phyloP scores from a whole-genome alignment of 2,888 invertebrate species.

The Cerceris rybyensis region DNA sequence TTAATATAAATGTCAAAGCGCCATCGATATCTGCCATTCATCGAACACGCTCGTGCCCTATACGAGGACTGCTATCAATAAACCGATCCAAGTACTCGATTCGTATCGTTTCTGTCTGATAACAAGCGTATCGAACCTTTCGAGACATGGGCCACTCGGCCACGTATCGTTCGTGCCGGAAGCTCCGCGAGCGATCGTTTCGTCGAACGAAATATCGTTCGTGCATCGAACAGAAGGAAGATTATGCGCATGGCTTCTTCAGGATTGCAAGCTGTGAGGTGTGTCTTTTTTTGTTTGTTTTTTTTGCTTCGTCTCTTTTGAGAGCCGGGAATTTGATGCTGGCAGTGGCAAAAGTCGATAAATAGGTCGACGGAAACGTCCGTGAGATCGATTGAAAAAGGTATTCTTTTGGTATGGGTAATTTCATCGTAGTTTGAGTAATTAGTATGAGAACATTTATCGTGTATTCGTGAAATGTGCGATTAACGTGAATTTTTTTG shows the following conservation, averaged over 20 bases:
- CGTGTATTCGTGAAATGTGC: too few species aligned
- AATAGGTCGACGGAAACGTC: not conserved
- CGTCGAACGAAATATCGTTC: constrained; percentile 37
- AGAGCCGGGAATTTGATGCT: not conserved
- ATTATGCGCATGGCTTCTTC: constrained; percentile 31
- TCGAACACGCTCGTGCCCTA: constrained; percentile 28
- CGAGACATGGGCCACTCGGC: constrained; percentile 27
- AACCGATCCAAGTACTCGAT: constrained; percentile 25
- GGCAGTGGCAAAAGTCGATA: not conserved
- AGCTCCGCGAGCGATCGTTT: constrained; percentile 29
- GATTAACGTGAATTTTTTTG: too few species aligned
- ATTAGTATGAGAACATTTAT: too few species aligned
- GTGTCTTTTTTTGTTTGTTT: constrained; percentile 1
- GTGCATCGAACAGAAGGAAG: constrained; percentile 22
- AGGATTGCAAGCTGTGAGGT: not conserved
- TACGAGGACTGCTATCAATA: constrained; percentile 8
- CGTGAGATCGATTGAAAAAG: constrained; percentile 10
- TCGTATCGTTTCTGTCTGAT: constrained; percentile 46
- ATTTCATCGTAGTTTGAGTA: too few species aligned
- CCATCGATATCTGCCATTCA: constrained; percentile 62
- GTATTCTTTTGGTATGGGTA: not conserved
- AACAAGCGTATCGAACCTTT: constrained; percentile 43
- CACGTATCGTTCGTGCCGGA: constrained; percentile 36
- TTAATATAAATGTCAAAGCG: constrained; percentile 66
- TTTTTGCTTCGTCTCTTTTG: not conserved